A percentile compares a stretch with the other conserved stretches of the same genome.
Evolutionary conservation across 2,797 vertebrate genomes (phyloP).

Genomic region (Scarus forsteni): DNA sequence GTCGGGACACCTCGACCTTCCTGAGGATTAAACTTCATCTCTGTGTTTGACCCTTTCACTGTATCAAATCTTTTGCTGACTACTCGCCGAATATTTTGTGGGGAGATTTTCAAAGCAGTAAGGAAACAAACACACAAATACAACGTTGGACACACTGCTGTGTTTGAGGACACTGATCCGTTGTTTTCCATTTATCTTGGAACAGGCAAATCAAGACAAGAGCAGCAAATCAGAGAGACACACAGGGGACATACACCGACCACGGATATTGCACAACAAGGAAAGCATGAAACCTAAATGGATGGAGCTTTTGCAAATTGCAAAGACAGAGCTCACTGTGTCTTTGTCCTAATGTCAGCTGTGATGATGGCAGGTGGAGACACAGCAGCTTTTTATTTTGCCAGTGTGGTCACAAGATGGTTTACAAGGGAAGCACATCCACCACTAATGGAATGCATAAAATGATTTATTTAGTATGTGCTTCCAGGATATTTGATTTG

Average conservation of each 20-base stretch:
- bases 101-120: neutral
- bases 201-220: slow-evolving; percentile 21
- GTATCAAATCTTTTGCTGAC: slow-evolving; percentile 9
- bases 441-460: slow-evolving; percentile 84
- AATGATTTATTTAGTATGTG: slow-evolving; percentile 87
- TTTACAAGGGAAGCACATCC: slow-evolving; percentile 82
- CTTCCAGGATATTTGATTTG: slow-evolving; percentile 87
- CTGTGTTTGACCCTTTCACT: slow-evolving; percentile 3
- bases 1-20: slow-evolving; percentile 30
- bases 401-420: slow-evolving; percentile 74
- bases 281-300: slow-evolving; percentile 49
- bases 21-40: slow-evolving; percentile 13
- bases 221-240: slow-evolving; percentile 55
- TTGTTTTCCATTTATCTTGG: slow-evolving; percentile 40
- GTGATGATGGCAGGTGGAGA: slow-evolving; percentile 38
- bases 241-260: slow-evolving; percentile 43
- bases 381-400: slow-evolving; percentile 72
- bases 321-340: slow-evolving; percentile 20
- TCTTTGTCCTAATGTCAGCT: slow-evolving; percentile 39
- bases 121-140: neutral
- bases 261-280: slow-evolving; percentile 31
- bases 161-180: slow-evolving; percentile 33
- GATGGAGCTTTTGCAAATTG: slow-evolving; percentile 52
- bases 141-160: neutral
- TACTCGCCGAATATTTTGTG: slow-evolving; percentile 12